Evolutionary conservation across 2,888 invertebrate species (phyloP), one percentile per base, ranked within the genome.

Genomic region (Apoderus coryli): DNA sequence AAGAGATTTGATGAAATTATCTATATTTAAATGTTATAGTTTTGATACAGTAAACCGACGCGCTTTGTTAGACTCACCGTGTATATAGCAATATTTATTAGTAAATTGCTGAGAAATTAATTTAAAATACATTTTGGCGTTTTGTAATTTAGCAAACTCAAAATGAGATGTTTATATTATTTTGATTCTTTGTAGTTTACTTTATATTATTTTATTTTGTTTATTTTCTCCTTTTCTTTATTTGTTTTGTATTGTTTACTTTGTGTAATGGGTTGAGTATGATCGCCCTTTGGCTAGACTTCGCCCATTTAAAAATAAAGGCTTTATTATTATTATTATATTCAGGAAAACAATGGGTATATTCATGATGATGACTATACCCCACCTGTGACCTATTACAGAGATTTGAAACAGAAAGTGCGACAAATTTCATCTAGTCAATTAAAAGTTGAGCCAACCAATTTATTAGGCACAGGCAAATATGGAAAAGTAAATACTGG

Each of bases 401-500:
- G 75, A 29, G 75, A 73, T 40, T 61, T 86, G 25, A 81, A 78
- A 50, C 69, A 76, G 42, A 76, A 75, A 50, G 62, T 86, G 0
- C 76, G 78, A 69, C 72, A 70, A 36, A 72, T 76, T 46, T 76
- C 82, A 0, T 66, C 75, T 38, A 78, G 72, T 47, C 65, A 71
- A 27, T 56, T 86, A 37, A 77, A 76, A 24, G 65, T 84, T 29
- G 76, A 79, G 46, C 67, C 72, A 3, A 47, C 52, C 4, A 67
- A 72, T 49, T 59, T 80, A 12, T 60, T 81, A 23, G 79, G 79
- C 1, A 61, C 74, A 6, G 86, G 86, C 14, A 71, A 70, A 48
- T 88, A 76, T 54, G 86, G 86, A 0, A 72, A 75, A 41, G 74
- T 85, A 15, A 74, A 79, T 10, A 72, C 67, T 42, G 84, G 79